These are phyloP conservation scores for Dryobates pubescens DNA, from an alignment of 2,797 vertebrate genomes.

Conservation along the genomic window DNA sequence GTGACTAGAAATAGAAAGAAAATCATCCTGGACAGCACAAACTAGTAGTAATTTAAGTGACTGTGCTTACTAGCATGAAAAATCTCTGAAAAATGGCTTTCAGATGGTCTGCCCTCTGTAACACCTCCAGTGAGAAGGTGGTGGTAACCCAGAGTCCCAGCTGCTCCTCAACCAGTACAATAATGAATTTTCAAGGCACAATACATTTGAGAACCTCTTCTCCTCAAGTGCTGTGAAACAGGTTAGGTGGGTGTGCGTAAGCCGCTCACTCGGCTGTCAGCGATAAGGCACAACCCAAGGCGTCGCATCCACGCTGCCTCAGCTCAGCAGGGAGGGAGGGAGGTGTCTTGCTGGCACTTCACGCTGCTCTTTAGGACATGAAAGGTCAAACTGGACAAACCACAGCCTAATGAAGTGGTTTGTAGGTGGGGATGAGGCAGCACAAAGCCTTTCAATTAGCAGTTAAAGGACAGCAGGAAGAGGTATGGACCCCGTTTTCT, in stretches of 20 bases:
- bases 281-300: constrained; percentile 1
- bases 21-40: background rate
- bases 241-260: background rate
- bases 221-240: background rate
- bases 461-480: constrained; percentile 10
- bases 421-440: constrained; percentile 41
- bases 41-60: background rate
- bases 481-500: background rate
- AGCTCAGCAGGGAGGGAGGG: background rate
- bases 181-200: background rate
- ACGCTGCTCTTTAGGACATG: constrained; percentile 48
- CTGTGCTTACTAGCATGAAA: background rate
- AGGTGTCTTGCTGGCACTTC: constrained; percentile 70
- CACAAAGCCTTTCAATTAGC: constrained; percentile 47
- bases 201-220: background rate
- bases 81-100: background rate
- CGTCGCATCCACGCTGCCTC: constrained; percentile 52
- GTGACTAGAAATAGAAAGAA: background rate
- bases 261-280: background rate
- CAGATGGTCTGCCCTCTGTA: accelerated
- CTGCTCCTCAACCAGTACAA: background rate
- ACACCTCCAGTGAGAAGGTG: background rate
- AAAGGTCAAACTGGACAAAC: constrained; percentile 73
- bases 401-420: constrained; percentile 42
- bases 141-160: background rate